Evolutionary conservation across 2,888 invertebrate genomes (phyloP).

Genomic region (Neelides folsomi): DNA sequence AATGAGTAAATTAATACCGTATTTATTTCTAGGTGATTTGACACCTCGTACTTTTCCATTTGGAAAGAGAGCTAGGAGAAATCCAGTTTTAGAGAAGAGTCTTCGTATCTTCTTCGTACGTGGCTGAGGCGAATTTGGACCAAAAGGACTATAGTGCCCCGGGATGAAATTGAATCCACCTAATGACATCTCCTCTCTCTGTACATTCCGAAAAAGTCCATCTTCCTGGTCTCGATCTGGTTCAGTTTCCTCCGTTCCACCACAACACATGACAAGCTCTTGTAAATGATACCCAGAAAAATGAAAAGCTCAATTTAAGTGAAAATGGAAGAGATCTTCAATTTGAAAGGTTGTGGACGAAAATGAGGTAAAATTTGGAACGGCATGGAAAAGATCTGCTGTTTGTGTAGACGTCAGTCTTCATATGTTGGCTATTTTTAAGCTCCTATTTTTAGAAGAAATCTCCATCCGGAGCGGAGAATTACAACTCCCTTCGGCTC

Average conservation of each 20-base stretch:
- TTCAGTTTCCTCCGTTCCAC: not conserved
- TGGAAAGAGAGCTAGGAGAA: conserved; percentile 43
- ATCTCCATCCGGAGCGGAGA: too few relatives aligned
- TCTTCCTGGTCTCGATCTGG: not conserved
- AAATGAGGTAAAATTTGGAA: too few relatives aligned
- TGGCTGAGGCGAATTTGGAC: conserved; percentile 1
- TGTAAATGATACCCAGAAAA: too few relatives aligned
- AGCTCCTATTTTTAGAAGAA: too few relatives aligned
- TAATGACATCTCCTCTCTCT: not conserved
- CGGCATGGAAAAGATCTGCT: too few relatives aligned
- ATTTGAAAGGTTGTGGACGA: too few relatives aligned
- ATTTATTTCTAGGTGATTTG: conserved; percentile 42
- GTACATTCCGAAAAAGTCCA: not conserved
- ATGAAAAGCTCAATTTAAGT: too few relatives aligned
- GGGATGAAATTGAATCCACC: not conserved
- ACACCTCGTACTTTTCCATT: conserved; percentile 44
- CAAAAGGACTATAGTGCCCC: conserved; percentile 7
- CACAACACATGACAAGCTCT: conserved; percentile 3
- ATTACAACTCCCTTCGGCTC: too few relatives aligned
- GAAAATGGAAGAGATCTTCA: too few relatives aligned
- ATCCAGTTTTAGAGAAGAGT: conserved; percentile 45
- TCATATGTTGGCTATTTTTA: too few relatives aligned
- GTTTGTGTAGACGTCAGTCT: too few relatives aligned
- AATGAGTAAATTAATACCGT: conserved; percentile 41
- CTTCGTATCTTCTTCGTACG: conserved; percentile 21